A percentile compares a stretch with the other conserved stretches of the same genome.
These are phyloP conservation scores for Acanthoscelides obtectus DNA, from an alignment of 2,888 invertebrate genomes.

Conservation along the genomic window DNA sequence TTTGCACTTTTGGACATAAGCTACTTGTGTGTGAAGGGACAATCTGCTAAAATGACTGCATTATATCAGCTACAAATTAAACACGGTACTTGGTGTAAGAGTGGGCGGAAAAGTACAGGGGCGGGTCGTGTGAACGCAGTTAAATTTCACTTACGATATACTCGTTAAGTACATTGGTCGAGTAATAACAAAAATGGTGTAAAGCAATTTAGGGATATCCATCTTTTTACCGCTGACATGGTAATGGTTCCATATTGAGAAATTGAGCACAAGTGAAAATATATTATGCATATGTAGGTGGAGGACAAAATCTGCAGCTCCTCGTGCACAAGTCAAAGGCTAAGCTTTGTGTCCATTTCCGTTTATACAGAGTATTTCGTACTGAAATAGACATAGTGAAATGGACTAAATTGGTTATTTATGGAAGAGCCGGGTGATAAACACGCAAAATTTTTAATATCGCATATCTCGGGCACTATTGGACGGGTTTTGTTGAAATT, in stretches of 20 bases:
- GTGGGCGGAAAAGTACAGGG: not conserved
- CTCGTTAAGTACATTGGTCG: not conserved
- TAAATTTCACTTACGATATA: not conserved
- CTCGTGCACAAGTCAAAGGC: not conserved
- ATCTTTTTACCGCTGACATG: not conserved
- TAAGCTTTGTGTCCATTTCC: too few species aligned
- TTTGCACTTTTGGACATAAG: too few species aligned
- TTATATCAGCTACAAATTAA: not conserved
- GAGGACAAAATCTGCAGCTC: not conserved
- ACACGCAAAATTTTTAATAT: too few species aligned
- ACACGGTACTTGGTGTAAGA: not conserved
- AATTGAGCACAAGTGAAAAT: not conserved
- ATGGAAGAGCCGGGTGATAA: too few species aligned
- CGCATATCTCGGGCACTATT: too few species aligned
- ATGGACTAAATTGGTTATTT: too few species aligned
- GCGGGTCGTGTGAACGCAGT: not conserved
- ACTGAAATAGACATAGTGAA: too few species aligned
- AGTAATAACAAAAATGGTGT: not conserved
- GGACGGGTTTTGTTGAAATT: too few species aligned
- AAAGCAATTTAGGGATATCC: not conserved
- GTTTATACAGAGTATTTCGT: too few species aligned
- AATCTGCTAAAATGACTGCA: not conserved
- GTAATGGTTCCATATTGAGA: not conserved
- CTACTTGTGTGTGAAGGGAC: too few species aligned
- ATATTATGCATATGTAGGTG: not conserved